Base-by-base conservation (phyloP, 2,888 invertebrate species). In the Trilocha varians region DNA sequence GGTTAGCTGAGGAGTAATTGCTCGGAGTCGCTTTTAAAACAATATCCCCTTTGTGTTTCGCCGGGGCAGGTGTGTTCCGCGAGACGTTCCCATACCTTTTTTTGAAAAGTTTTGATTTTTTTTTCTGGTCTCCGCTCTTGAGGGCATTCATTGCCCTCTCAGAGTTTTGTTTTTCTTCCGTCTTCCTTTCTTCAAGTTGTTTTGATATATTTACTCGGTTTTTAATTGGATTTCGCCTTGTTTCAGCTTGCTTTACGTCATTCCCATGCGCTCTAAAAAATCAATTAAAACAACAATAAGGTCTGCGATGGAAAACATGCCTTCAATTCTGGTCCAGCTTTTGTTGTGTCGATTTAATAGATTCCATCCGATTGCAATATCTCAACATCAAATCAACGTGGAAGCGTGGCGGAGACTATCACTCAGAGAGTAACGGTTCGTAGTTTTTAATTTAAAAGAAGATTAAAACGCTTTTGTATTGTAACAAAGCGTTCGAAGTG, bases 21-120 rank as follows among this genome's bases (percentile, higher is more conserved):
- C 62, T 49, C 57, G 76, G 77, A 75, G 71, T 69, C 70, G 71
- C 72, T 78, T 76, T 80, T 79, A 78, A 83, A 82, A 80, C 78
- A 80, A 78, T 83, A 79, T 78, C 70, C 57, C 65, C 70, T 78
- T 73, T 79, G 70, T 77, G 74, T 76, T 79, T 75, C 71, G 74
- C 67, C 63, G 68, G 57, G 64, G 70, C 80, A 83, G 83, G 80
- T 82, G 83, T 77, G 77, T 75, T 78, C 76, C 74, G 76, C 76
- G 68, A 65, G 66, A 58, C 69, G 63, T 64, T 65, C 66, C 67
- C 59, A 62, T 70, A 60, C 61, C 63, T 70, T 74, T 66, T 64
- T 54, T 44, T 59, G 41, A 48, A 52, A 62, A 61, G 25, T 25
- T 70, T 75, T 74, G 72, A 73, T 74, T 75, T 80, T 78, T 79